A percentile compares a stretch with the other conserved stretches of the same genome.
phyloP scores from a whole-genome alignment of 2,797 vertebrate species.

The Dendrocincla fuliginosa region DNA sequence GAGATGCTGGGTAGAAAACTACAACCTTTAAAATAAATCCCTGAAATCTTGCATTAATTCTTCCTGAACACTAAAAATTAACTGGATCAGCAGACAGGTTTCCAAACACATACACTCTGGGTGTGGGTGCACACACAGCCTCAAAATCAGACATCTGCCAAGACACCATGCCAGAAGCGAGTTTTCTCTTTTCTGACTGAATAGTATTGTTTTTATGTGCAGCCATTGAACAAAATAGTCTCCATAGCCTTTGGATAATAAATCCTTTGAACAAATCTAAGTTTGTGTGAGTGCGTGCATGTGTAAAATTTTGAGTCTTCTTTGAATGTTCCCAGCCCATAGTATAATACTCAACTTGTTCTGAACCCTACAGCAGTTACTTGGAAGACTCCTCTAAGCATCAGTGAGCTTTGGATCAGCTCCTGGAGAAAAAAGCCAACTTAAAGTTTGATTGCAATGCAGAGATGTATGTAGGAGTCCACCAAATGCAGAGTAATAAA shows the following conservation, averaged over 20 bases:
- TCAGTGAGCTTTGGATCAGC: slow-evolving; percentile 1
- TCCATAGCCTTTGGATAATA: neutral
- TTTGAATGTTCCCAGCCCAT: slow-evolving; percentile 19
- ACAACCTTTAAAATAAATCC: slow-evolving; percentile 10
- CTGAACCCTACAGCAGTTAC: slow-evolving; percentile 50
- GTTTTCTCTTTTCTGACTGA: slow-evolving; percentile 4
- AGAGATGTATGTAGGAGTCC: neutral
- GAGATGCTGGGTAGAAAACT: slow-evolving; percentile 28
- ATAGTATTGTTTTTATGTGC: slow-evolving; percentile 28
- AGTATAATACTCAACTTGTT: neutral
- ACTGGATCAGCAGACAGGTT: neutral
- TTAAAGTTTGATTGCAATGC: neutral
- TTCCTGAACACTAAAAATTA: neutral
- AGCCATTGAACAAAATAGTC: slow-evolving; percentile 2
- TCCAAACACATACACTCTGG: neutral
- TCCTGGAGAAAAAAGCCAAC: slow-evolving; percentile 10
- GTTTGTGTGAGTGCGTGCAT: neutral
- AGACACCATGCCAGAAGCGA: neutral
- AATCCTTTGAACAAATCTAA: slow-evolving; percentile 7
- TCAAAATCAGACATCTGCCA: slow-evolving; percentile 15
- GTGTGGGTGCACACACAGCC: neutral
- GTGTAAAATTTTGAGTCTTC: neutral
- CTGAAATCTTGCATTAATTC: neutral
- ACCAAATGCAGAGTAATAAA: slow-evolving; percentile 8
- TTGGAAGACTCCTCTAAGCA: slow-evolving; percentile 12